These are phyloP conservation scores for Netelia melanura DNA, from an alignment of 2,888 invertebrate species.

Conservation along the genomic window DNA sequence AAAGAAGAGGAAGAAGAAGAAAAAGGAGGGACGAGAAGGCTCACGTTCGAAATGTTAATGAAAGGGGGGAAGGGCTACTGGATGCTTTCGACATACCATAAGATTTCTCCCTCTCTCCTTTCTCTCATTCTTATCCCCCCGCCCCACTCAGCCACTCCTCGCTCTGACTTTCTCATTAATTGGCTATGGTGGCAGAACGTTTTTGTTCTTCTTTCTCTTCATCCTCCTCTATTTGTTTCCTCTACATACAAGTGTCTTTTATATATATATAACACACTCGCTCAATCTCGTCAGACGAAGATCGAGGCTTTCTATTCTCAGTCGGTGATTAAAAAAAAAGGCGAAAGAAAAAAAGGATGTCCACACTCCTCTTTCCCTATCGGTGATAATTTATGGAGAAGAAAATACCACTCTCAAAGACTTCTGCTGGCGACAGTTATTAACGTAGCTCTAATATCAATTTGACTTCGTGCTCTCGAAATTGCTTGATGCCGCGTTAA, in stretches of 20 bases:
- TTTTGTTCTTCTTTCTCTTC: constrained; percentile 32
- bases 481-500: not conserved
- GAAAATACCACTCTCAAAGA: constrained; percentile 22
- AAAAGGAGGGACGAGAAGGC: constrained; percentile 51
- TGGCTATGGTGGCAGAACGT: constrained; percentile 53
- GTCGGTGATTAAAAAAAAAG: constrained; percentile 48
- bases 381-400: constrained; percentile 34
- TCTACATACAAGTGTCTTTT: constrained; percentile 6
- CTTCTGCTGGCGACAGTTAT: not conserved
- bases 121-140: constrained; percentile 27
- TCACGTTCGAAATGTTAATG: constrained; percentile 63
- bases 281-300: constrained; percentile 32
- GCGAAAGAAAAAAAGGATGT: too few relatives aligned
- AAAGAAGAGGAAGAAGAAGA: constrained; percentile 35
- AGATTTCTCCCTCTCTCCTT: constrained; percentile 34
- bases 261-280: constrained; percentile 9
- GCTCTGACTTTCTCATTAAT: constrained; percentile 65
- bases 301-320: constrained; percentile 45
- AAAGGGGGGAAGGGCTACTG: constrained; percentile 60
- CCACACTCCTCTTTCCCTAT: not conserved
- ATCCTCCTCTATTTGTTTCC: constrained; percentile 42
- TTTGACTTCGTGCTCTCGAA: not conserved
- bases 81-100: constrained; percentile 61
- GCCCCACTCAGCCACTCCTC: constrained; percentile 6
- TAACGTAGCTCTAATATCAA: not conserved